These are phyloP conservation scores for Anadara kagoshimensis DNA, from an alignment of 1,140 invertebrate species.

Conservation along the genomic window DNA sequence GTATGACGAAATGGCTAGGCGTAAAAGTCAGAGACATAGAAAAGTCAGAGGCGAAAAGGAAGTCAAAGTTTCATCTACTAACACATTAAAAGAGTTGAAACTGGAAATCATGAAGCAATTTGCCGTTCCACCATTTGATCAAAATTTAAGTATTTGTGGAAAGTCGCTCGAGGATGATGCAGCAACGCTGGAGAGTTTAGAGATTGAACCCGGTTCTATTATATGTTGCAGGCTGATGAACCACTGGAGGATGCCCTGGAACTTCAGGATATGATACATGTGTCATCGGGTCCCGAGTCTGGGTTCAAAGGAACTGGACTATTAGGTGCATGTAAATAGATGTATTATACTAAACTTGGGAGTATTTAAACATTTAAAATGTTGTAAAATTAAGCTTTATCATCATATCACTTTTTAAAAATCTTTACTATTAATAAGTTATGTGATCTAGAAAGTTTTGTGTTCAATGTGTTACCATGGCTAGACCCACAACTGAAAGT, in stretches of 20 bases:
- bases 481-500: too few relatives aligned
- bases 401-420: too few relatives aligned
- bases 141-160: conserved; percentile 74
- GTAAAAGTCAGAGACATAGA: conserved; percentile 72
- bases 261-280: conserved; percentile 49
- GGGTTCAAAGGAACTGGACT: conserved; percentile 69
- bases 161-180: conserved; percentile 66
- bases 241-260: conserved; percentile 51
- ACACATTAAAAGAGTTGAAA: conserved; percentile 73
- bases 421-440: too few relatives aligned
- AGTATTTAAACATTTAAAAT: too few relatives aligned
- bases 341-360: too few relatives aligned
- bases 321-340: conserved; percentile 29
- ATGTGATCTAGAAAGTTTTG: too few relatives aligned
- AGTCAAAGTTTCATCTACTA: conserved; percentile 68
- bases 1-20: conserved; percentile 38
- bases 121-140: conserved; percentile 76
- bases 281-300: conserved; percentile 56
- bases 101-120: conserved; percentile 75
- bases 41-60: conserved; percentile 73
- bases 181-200: conserved; percentile 71
- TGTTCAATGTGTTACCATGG: too few relatives aligned
- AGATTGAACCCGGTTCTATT: conserved; percentile 73
- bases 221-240: conserved; percentile 71
- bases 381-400: too few relatives aligned